phyloP scores from a whole-genome alignment of 2,113 vertebrate species.

The Suncus etruscus region DNA sequence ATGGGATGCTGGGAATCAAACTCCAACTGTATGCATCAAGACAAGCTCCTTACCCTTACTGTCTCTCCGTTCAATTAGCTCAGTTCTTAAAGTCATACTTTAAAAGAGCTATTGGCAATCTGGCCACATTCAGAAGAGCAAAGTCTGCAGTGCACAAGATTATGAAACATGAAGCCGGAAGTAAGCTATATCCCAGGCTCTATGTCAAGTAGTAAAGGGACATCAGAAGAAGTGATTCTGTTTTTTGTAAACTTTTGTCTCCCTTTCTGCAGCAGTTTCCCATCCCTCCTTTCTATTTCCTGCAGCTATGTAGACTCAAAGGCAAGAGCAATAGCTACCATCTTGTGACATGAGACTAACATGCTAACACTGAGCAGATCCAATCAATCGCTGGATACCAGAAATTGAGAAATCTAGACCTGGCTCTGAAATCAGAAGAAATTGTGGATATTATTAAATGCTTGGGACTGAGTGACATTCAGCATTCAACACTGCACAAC shows the following conservation, averaged over 20 bases:
- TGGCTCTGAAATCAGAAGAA: slow-evolving; percentile 9
- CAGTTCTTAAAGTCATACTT: slow-evolving; percentile 13
- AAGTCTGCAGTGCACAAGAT: background rate
- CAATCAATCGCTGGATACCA: background rate
- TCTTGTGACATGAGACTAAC: background rate
- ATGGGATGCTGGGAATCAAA: no score
- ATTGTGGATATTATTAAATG: slow-evolving; percentile 37
- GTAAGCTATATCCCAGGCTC: background rate
- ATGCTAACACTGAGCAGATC: background rate
- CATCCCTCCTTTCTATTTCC: background rate
- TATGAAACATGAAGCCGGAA: background rate
- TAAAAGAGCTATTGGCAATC: background rate
- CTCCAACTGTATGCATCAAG: no score
- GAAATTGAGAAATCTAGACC: background rate
- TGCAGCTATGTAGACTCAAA: background rate
- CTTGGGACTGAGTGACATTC: slow-evolving; percentile 18
- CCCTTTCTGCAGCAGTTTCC: background rate
- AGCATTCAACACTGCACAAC: slow-evolving; percentile 1
- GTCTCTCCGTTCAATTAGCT: no score
- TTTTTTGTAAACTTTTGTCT: slow-evolving; percentile 3
- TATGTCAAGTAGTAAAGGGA: background rate
- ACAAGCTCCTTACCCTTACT: no score
- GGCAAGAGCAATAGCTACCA: background rate
- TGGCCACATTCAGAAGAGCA: slow-evolving; percentile 1
- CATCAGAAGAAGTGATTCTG: background rate